A percentile compares a stretch with the other conserved stretches of the same genome.
Evolutionary conservation across 2,113 vertebrate genomes (phyloP).

Genomic region (Zootoca vivipara): DNA sequence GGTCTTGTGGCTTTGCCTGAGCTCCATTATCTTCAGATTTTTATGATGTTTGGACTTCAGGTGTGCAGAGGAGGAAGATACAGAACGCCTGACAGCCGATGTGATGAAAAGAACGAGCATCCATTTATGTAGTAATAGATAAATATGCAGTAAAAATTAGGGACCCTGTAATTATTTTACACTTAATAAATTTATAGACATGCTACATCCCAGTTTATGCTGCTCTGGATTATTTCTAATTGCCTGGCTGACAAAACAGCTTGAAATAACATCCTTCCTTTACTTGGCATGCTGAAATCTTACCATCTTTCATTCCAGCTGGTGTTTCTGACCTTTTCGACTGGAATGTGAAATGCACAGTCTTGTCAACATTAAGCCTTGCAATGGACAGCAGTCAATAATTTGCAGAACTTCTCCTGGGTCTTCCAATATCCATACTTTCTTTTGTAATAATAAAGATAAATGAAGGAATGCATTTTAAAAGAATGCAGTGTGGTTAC

Average conservation of each 20-base stretch:
- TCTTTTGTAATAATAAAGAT: conserved; percentile 53
- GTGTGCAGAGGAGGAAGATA: background rate
- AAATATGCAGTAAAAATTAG: background rate
- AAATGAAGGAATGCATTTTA: conserved; percentile 36
- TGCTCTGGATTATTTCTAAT: conserved; percentile 36
- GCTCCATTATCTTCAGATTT: too few species aligned
- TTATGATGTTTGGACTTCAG: background rate
- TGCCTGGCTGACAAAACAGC: conserved; percentile 31
- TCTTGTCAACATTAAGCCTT: conserved; percentile 6
- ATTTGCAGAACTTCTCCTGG: conserved; percentile 60
- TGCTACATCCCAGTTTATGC: conserved; percentile 9
- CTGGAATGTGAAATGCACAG: conserved; percentile 32
- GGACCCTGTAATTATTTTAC: background rate
- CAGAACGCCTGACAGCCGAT: background rate
- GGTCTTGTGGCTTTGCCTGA: background rate
- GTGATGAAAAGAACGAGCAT: background rate
- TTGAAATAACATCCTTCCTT: conserved; percentile 27
- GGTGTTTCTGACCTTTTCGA: conserved; percentile 54
- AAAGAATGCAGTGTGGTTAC: background rate
- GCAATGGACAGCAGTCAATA: conserved; percentile 35
- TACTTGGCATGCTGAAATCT: conserved; percentile 38
- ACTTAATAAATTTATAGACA: conserved; percentile 30
- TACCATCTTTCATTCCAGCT: conserved; percentile 42
- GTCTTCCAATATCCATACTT: conserved; percentile 41
- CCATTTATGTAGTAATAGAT: background rate